phyloP scores from a whole-genome alignment of 2,797 vertebrate genomes.

The Coregonus ussuriensis region DNA sequence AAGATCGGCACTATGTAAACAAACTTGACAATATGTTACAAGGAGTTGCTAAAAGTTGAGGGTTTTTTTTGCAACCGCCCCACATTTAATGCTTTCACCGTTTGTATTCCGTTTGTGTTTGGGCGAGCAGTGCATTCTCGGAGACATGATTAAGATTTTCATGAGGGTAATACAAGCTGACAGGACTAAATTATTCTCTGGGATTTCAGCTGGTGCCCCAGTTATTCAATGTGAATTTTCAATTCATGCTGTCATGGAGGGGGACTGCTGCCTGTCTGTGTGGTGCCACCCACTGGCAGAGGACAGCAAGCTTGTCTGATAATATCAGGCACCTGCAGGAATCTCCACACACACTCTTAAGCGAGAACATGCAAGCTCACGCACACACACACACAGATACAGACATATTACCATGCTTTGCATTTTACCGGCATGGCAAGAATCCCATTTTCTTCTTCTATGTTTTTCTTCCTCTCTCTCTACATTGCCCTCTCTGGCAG shows the following conservation, averaged over 20 bases:
- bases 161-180: conserved; percentile 28
- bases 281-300: conserved; percentile 30
- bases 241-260: conserved; percentile 41
- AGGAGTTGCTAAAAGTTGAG: no score
- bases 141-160: conserved; percentile 13
- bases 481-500: conserved; percentile 34
- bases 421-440: conserved; percentile 1
- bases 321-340: conserved; percentile 10
- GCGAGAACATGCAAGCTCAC: background rate
- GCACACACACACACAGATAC: conserved; percentile 11
- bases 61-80: no score
- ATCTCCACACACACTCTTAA: no score
- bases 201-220: conserved; percentile 26
- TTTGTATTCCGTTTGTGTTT: conserved; percentile 7
- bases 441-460: conserved; percentile 9
- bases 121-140: conserved; percentile 12
- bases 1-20: conserved; percentile 22
- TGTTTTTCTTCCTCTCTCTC: conserved; percentile 1
- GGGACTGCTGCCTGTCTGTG: conserved; percentile 34
- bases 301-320: conserved; percentile 35
- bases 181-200: conserved; percentile 14
- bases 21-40: conserved; percentile 3
- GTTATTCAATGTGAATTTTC: conserved; percentile 51
- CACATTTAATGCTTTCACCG: background rate
- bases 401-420: background rate